Evolutionary conservation across 2,113 vertebrate species (phyloP).

Genomic region (Taurulus bubalis): DNA sequence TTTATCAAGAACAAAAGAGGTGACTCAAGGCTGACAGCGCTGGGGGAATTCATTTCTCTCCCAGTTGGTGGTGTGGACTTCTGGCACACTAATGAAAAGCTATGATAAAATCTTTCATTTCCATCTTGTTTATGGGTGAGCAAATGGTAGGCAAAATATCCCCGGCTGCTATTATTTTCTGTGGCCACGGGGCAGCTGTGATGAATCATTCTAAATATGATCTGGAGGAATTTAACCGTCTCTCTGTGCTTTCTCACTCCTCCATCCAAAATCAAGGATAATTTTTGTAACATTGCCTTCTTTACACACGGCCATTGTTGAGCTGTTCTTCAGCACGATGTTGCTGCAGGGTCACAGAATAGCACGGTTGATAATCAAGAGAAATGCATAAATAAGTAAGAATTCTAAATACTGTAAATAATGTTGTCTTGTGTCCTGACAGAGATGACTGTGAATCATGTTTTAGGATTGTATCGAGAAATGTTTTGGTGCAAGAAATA

Average conservation of each 20-base stretch:
- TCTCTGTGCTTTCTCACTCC: conserved; percentile 34
- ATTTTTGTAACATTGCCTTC: conserved; percentile 1
- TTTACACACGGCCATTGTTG: background rate
- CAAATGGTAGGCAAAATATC: conserved; percentile 78
- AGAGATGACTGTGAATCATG: background rate
- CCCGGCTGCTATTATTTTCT: conserved; percentile 74
- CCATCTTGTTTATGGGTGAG: conserved; percentile 76
- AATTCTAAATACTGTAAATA: background rate
- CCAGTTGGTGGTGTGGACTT: conserved; percentile 83
- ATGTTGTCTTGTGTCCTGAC: background rate
- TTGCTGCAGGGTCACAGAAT: background rate
- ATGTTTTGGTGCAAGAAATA: background rate
- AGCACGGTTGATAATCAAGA: background rate
- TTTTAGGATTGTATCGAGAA: background rate
- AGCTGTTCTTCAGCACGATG: conserved; percentile 5
- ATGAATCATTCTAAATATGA: conserved; percentile 75
- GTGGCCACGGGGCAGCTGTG: conserved; percentile 68
- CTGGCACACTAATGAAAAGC: conserved; percentile 83
- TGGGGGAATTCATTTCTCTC: conserved; percentile 84
- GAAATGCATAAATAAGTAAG: conserved; percentile 14
- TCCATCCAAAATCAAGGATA: conserved; percentile 19
- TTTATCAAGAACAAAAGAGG: conserved; percentile 83
- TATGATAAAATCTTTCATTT: conserved; percentile 85
- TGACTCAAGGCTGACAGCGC: conserved; percentile 80
- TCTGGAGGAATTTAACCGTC: conserved; percentile 62